phyloP scores from a whole-genome alignment of 2,888 invertebrate species.

The Eubasilissa splendida region DNA sequence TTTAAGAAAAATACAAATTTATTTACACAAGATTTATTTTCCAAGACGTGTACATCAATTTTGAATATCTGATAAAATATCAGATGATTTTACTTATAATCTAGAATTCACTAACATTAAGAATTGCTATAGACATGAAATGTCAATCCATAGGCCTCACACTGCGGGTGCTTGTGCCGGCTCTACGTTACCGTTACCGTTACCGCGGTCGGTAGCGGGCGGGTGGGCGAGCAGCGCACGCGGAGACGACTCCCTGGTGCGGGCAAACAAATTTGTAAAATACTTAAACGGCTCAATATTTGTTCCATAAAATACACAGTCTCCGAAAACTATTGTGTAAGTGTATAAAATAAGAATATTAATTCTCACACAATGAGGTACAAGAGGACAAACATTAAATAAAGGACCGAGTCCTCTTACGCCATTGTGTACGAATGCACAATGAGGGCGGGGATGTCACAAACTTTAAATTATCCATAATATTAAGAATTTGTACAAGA shows the following conservation, averaged over 20 bases:
- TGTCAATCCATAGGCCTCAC: conserved; percentile 35
- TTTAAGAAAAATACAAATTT: conserved; percentile 45
- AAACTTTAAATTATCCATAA: conserved; percentile 41
- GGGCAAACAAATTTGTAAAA: conserved; percentile 34
- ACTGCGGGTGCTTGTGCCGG: too few relatives aligned
- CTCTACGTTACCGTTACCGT: too few relatives aligned
- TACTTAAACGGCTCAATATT: conserved; percentile 53
- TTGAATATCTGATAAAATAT: conserved; percentile 55
- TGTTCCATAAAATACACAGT: conserved; percentile 58
- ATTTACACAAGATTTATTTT: conserved; percentile 59
- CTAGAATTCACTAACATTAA: conserved; percentile 54
- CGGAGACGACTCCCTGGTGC: conserved; percentile 8
- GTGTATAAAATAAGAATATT: conserved; percentile 56
- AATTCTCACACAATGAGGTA: conserved; percentile 46
- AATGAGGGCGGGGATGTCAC: conserved; percentile 38
- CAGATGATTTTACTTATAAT: conserved; percentile 53
- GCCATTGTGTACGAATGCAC: conserved; percentile 13
- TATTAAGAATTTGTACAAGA: conserved; percentile 53
- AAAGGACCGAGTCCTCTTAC: conserved; percentile 33
- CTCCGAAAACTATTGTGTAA: conserved; percentile 57
- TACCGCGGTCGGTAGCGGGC: too few relatives aligned
- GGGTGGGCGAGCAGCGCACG: neutral
- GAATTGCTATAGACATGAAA: conserved; percentile 52
- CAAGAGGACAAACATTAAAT: conserved; percentile 41
- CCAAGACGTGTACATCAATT: conserved; percentile 58